Evolutionary conservation across 2,888 invertebrate species (phyloP), one percentile per base, ranked within the genome.

Genomic region (Anthophora plumipes): DNA sequence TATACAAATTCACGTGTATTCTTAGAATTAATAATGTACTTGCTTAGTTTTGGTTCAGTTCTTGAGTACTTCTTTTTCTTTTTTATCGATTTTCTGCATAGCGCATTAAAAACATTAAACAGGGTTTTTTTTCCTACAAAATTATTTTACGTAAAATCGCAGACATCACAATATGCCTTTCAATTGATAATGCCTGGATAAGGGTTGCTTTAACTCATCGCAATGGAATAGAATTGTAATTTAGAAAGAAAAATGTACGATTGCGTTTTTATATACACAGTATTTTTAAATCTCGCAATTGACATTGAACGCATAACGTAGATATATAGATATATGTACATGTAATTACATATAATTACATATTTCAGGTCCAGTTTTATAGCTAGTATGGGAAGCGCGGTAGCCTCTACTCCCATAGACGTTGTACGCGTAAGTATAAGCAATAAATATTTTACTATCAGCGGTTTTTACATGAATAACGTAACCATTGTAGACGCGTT

Each of bases 401-500:
- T 99, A 80, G 98, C 98, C 78, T 98, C 98, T 77, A 98, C 98
- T 74, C 99, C 99, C 43, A 96, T 99, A 75, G 98, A 99, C 94
- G 98, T 99, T 80, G 95, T 98, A 80, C 95, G 98, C 94, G 98
- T 98, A 93, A 95, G 95, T 94, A 77, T 64, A 67, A 12, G 48
- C n/a, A 22, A 8, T 43, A 14, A 50, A 39, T 31, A 66, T 25
- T 60, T 50, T 20, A 20, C 0, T 41, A 6, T 39, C 11, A 31
- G 22, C 14, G 46, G n/a, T 14, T 54, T 22, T 66, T 48, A 54
- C 11, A 37, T 31, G 46, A 17, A 48, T 39, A 14, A 61, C 2
- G 37, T 55, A 55, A 80, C 71, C 75, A 78, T 95, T 95, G 55
- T 94, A 98, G 98, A 98, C 98, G 66, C 95, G 98, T 84, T 94